These are phyloP conservation scores for Brienomyrus brachyistius DNA, from an alignment of 2,113 vertebrate genomes.

Conservation along the genomic window DNA sequence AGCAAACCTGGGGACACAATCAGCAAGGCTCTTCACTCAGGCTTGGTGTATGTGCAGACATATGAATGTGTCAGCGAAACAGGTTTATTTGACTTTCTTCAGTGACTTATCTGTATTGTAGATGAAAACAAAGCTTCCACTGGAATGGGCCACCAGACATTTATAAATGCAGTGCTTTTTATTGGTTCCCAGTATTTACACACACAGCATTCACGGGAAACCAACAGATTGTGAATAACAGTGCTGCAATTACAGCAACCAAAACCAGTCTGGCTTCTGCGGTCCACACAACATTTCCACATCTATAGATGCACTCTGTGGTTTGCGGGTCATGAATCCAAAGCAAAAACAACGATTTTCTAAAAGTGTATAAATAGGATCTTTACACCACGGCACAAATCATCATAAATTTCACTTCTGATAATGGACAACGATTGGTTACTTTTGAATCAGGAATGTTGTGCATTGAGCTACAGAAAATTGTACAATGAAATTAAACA, in stretches of 20 bases:
- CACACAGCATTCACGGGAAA: background rate
- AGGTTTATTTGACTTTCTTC: background rate
- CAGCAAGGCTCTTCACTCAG: background rate
- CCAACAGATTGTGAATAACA: background rate
- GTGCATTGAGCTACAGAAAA: background rate
- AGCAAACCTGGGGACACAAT: constrained; percentile 68
- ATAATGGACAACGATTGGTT: background rate
- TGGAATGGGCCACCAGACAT: background rate
- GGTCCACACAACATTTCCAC: background rate
- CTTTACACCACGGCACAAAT: background rate
- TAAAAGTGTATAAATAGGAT: background rate
- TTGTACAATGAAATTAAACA: background rate
- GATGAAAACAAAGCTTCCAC: background rate
- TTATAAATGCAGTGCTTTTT: background rate
- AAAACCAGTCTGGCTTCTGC: background rate
- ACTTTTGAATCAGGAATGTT: background rate
- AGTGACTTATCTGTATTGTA: background rate
- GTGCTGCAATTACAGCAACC: background rate
- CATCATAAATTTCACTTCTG: background rate
- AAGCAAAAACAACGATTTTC: background rate
- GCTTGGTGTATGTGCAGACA: background rate
- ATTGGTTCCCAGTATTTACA: background rate
- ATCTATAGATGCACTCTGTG: background rate
- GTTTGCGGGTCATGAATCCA: background rate
- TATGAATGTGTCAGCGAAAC: background rate